These are phyloP conservation scores for Cephalopachus bancanus DNA, from an alignment of 2,797 vertebrate genomes.

Conservation along the genomic window DNA sequence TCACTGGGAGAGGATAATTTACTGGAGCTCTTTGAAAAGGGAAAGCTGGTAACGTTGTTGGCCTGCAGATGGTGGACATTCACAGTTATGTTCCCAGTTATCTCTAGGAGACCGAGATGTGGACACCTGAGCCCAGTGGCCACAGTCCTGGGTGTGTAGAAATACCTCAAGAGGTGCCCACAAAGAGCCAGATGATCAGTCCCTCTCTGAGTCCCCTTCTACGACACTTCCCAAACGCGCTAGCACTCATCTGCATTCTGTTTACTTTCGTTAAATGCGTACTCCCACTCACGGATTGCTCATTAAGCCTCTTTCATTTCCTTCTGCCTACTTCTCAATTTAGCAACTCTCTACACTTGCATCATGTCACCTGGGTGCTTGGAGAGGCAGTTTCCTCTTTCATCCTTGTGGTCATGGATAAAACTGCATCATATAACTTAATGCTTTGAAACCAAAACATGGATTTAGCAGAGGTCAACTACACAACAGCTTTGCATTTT, in stretches of 20 bases:
- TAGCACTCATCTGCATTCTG: neutral
- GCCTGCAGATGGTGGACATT: neutral
- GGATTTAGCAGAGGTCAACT: neutral
- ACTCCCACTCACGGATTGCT: neutral
- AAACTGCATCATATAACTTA: neutral
- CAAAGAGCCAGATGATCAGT: neutral
- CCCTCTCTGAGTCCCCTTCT: neutral
- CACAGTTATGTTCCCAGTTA: too few relatives aligned
- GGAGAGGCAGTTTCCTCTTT: neutral
- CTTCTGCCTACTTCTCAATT: neutral
- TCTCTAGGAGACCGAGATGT: neutral
- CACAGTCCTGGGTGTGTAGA: neutral
- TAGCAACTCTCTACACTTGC: neutral
- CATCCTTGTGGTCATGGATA: neutral
- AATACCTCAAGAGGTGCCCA: too few relatives aligned
- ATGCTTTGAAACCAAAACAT: neutral
- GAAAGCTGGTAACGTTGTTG: neutral
- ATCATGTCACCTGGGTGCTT: neutral
- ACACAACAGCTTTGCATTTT: neutral
- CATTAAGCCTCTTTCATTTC: neutral
- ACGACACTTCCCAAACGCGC: neutral
- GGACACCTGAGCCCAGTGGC: neutral
- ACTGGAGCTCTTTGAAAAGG: neutral
- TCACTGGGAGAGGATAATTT: neutral
- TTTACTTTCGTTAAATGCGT: neutral